Evolutionary conservation across 2,113 vertebrate genomes (phyloP), one percentile per base, ranked within the genome.

Genomic region (Baryphthengus martii): DNA sequence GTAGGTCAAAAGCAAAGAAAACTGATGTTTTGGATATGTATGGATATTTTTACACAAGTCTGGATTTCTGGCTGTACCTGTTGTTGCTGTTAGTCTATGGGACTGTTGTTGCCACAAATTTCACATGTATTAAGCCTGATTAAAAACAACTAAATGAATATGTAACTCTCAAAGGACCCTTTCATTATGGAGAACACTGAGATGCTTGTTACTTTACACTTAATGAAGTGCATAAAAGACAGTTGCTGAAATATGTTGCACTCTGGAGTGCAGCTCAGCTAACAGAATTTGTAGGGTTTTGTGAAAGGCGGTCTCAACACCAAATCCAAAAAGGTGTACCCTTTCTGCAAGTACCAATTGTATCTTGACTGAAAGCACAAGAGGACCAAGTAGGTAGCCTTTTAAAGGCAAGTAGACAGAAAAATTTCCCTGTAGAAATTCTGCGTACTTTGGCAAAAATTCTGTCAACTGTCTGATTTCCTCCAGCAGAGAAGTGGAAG

Each of bases 91-190:
- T 92, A 80, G 40, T 77, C 92, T 78, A 53, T 77, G 88, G 70
- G 92, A 88, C 76, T 89, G 83, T 87, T 37, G 0, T 88, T 95
- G 82, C 85, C 90, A 90, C 93, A 96, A 95, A 95, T 93, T 95
- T 93, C 92, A 90, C 83, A 90, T 52, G 3, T 84, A 87, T 94
- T 87, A 96, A 84, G 66, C 80, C 87, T 94, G 79, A 96, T 96
- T 95, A 96, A 96, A 93, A 96, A 84, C 73, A 84, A 81, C 93
- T 94, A 94, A 83, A 95, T 39, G 79, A 93, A 61, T 75, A 92
- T 94, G 94, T 92, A 94, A 84, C 37, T 78, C 67, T 95, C 90
- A 96, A 96, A 95, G 93, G 84, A 94, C 89, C 90, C 92, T 97
- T 97, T 97, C 95, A 96, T 95, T 95, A 93, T 80, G 77, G 35